Evolutionary conservation across 1,140 invertebrate species (phyloP).

Genomic region (Ectropis grisescens): DNA sequence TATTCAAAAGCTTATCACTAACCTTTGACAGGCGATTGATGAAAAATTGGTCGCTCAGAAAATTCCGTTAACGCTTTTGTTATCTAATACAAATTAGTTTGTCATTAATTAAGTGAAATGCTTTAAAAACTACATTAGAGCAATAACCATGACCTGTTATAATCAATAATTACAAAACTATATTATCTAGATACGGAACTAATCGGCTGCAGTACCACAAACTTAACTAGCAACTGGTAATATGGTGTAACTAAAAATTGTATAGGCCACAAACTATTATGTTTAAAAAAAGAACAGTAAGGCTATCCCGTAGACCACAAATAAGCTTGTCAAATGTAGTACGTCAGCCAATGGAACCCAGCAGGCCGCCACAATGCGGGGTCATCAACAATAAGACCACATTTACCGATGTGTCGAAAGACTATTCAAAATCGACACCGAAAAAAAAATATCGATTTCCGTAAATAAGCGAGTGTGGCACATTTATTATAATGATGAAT

Average conservation of each 20-base stretch:
- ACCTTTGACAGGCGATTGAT: constrained; percentile 16
- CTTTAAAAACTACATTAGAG: constrained; percentile 25
- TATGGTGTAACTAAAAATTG: no score
- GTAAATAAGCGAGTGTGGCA: constrained; percentile 68
- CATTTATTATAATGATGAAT: constrained; percentile 71
- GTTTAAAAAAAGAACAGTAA: no score
- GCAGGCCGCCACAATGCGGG: constrained; percentile 49
- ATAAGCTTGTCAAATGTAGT: constrained; percentile 18
- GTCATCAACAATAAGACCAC: constrained; percentile 63
- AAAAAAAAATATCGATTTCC: constrained; percentile 71
- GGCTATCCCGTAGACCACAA: no score
- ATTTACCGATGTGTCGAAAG: constrained; percentile 57
- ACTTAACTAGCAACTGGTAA: no score
- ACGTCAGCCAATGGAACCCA: constrained; percentile 29
- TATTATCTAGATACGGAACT: constrained; percentile 52
- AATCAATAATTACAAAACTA: constrained; percentile 63
- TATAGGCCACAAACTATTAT: no score
- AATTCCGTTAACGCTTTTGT: constrained; percentile 17
- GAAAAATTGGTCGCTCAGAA: constrained; percentile 18
- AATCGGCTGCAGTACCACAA: constrained; percentile 42
- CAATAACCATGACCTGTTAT: constrained; percentile 48
- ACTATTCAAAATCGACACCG: constrained; percentile 55
- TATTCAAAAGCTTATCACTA: no score
- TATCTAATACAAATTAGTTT: constrained; percentile 25
- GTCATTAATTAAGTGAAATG: constrained; percentile 42